Evolutionary conservation across 2,113 vertebrate species (phyloP), one percentile per base, ranked within the genome.

Genomic region (Antigone vipio): DNA sequence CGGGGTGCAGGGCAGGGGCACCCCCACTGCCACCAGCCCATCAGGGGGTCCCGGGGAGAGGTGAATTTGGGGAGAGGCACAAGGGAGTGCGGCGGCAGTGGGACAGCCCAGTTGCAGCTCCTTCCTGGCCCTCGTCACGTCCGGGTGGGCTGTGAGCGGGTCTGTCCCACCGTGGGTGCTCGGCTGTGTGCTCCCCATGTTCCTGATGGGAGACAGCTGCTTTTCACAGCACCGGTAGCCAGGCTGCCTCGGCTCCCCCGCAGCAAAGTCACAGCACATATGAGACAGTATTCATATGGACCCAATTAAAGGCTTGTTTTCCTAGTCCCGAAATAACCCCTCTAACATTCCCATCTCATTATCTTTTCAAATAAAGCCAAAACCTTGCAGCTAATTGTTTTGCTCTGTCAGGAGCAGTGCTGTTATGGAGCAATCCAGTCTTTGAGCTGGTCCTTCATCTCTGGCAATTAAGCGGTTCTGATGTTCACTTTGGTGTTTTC

Each of bases 261-360:
- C 89, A 88, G 92, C 92, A 78, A 74, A 88, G 85, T 85, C 64
- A 2, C 85, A n/a, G 91, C 80, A 26, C 82, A 77, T 92, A 94
- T 74, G 89, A 63, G 74, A 93, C 96, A 94, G 93, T 63, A 91
- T 95, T 91, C 97, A 97, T 97, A 92, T 97, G 97, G 97, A 96
- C 87, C 86, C 87, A 97, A 97, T 97, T 97, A 97, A 89, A 93
- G 71, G 77, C 90, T 96, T 88, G 89, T 96, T 92, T 96, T 96
- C 83, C 91, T 93, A 95, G 96, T 96, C 94, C 96, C 42, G 17
- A 93, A 96, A 97, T 95, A 96, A 97, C 96, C 95, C 53, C 35
- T 94, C 88, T 50, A 95, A 93, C 95, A 93, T 96, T 95, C 96
- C 92, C 91, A 79, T 94, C 94, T 97, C 96, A 96, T 97, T 97